Evolutionary conservation across 2,888 invertebrate genomes (phyloP), one percentile per base, ranked within the genome.

Genomic region (Drosophila neonasuta): DNA sequence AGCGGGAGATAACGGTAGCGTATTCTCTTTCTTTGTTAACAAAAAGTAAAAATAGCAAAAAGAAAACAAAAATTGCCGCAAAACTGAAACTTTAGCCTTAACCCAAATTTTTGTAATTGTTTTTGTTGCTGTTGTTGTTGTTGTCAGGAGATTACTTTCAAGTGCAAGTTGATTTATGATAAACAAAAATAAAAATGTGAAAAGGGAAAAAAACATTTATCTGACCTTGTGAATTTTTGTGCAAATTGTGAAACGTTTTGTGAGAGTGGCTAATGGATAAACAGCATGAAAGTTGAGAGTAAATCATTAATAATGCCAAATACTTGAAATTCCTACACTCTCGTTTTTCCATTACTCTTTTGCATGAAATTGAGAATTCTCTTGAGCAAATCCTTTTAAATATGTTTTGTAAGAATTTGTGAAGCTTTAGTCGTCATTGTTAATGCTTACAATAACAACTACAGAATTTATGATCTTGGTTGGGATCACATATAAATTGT

Each of bases 101-200:
- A 80, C 80, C 80, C 62, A 79, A 77, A 79, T 80, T 49, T 29
- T 36, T 34, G 44, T 52, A 39, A 77, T 84, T 42, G 10, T 42
- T 45, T 3, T 54, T 55, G 41, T 56, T 72, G 42, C 62, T 71
- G 60, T 64, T 71, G 71, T 56, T 72, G 42, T 64, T 71, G 60
- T 64, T 71, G 71, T 42, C 67, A 59, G 69, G 64, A 82, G 82
- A 79, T 79, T 82, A 74, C 64, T 69, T 77, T 82, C 77, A 82
- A 82, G 79, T 68, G 74, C 77, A 77, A 71, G 73, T 73, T 73
- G 74, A 73, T 74, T 73, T 74, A 73, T 74, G 71, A 73, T 73
- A 74, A 70, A 73, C 52, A 30, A 44, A 49, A 52, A 24, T 24
- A 24, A 59, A 56, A 39, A 32, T 32, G 51, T 46, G 1, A 45